Base-by-base conservation (phyloP, 2,797 vertebrate genomes). In the Tenualosa thibaudeaui region DNA sequence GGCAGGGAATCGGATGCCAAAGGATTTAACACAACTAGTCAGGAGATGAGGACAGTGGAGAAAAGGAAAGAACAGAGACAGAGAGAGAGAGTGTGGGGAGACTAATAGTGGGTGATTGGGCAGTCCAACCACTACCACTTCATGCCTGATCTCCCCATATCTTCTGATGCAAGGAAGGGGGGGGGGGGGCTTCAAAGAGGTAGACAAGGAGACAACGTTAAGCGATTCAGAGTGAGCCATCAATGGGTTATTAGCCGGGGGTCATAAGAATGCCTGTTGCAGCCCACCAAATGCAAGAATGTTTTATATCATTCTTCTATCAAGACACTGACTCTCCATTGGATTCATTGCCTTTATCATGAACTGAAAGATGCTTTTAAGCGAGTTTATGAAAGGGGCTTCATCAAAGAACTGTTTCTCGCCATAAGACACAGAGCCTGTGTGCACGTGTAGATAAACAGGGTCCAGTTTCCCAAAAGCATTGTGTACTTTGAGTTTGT, bases 1-100 rank as follows among this genome's bases (percentile, higher is more conserved):
- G 62, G 15, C 83, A 68, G 60, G 75, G 60, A 84, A 62, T 82
- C 46, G 40, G 43, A 82, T 82, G 60, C 24, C 56, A 81, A 7
- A 50, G 82, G 60, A 78, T 78, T 78, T 46, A 78, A 78, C 71
- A 54, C 37, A 54, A 60, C 50, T 43, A 46, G 82, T 78, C 71
- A 37, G 71, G 5, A 46, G 71, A 78, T 46, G 71, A 78, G 71
- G 71, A 78, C 17, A 37, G 15, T 0, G 26, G 8, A n/a, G 15
- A 22, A 78, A 31, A 56, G 54, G 19, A 56, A 56, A 56, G 19
- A 43, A 78, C 17, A 78, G 37, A 40, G 37, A 40, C 22, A 22
- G 49, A 54, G 8, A 24, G 81, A 15, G 43, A 50, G 37, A 19
- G 53, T 54, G 53, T 12, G 46, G 26, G 51, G 49, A 24, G 82